Base-by-base conservation (phyloP, 2,113 vertebrate genomes). In the Centrocercus urophasianus region DNA sequence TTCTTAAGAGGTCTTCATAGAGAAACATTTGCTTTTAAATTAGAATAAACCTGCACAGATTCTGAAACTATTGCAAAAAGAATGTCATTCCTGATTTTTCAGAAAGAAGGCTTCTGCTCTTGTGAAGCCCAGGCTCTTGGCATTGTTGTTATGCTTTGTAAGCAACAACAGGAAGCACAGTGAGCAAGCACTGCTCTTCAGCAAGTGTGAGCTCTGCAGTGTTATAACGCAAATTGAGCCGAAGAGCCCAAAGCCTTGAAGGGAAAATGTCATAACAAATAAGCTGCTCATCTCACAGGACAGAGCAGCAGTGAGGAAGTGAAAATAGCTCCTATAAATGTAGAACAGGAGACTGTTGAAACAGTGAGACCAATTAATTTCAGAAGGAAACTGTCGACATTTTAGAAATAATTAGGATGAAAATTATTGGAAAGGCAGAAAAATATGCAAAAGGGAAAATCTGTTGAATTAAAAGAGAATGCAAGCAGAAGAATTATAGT, bases 381-480 rank as follows among this genome's bases (percentile, higher is more conserved):
- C 50, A 76, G 54, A 66, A 70, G 47, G 50, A 11, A 48, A 69
- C n/a, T 57, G 45, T 79, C 66, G 71, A 79, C 67, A 91, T 92
- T 94, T 95, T 80, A 90, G 66, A 82, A 84, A 63, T 82, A 86
- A 92, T 90, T 93, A 88, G 74, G 40, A 90, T 52, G 17, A 78
- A 90, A 90, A 90, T 69, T 78, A 45, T 63, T 22, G 79, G 83
- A 90, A 84, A n/a, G 27, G 7, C 48, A 93, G 54, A 75, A 85
- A 22, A 94, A 93, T 86, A 42, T 40, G n/a, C 72, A 94, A 93
- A 72, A 90, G 78, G 28, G 64, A 7, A 88, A 74, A 61, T 43
- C 21, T 10, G 40, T 78, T 45, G 72, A 79, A 82, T 74, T 45
- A 36, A 70, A 83, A 56, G 21, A 32, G 2, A 74, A 75, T 3